Percentiles rank a stretch among this genome's conserved stretches.
phyloP scores from a whole-genome alignment of 2,888 invertebrate species.

The Caenorhabditis panamensis region DNA sequence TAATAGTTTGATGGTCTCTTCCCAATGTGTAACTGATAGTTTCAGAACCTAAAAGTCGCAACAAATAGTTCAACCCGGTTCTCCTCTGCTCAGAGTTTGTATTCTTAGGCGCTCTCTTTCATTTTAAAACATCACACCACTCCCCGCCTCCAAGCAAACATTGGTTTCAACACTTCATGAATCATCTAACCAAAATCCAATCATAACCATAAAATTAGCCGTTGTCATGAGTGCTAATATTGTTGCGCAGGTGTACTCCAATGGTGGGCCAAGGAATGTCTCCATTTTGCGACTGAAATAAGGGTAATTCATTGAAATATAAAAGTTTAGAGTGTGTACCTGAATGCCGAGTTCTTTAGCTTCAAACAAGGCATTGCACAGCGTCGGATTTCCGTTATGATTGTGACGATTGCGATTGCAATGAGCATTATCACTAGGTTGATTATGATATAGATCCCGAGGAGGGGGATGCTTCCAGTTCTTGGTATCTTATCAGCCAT shows the following conservation, averaged over 20 bases:
- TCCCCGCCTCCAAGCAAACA: too few species aligned
- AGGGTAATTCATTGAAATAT: too few species aligned
- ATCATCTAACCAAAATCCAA: constrained; percentile 41
- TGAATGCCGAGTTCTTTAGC: constrained; percentile 6
- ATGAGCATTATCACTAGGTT: constrained; percentile 42
- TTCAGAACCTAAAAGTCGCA: too few species aligned
- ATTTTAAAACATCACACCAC: too few species aligned
- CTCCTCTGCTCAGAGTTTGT: too few species aligned
- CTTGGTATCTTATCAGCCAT: constrained; percentile 46
- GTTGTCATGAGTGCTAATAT: constrained; percentile 36
- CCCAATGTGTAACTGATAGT: too few species aligned
- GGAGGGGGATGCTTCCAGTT: constrained; percentile 37
- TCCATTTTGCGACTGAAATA: constrained; percentile 31
- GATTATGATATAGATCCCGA: constrained; percentile 39
- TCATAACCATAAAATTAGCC: constrained; percentile 35
- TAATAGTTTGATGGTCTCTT: too few species aligned
- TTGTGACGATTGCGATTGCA: constrained; percentile 27
- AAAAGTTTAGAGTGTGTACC: too few species aligned
- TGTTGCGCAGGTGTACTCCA: constrained; percentile 34
- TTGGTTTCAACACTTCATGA: constrained; percentile 1
- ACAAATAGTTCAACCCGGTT: too few species aligned
- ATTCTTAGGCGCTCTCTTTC: too few species aligned
- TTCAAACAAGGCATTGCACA: constrained; percentile 26
- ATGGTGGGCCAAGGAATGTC: constrained; percentile 29
- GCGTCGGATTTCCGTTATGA: constrained; percentile 14